These are phyloP conservation scores for Eclectus roratus DNA, from an alignment of 2,113 vertebrate genomes.

Conservation along the genomic window DNA sequence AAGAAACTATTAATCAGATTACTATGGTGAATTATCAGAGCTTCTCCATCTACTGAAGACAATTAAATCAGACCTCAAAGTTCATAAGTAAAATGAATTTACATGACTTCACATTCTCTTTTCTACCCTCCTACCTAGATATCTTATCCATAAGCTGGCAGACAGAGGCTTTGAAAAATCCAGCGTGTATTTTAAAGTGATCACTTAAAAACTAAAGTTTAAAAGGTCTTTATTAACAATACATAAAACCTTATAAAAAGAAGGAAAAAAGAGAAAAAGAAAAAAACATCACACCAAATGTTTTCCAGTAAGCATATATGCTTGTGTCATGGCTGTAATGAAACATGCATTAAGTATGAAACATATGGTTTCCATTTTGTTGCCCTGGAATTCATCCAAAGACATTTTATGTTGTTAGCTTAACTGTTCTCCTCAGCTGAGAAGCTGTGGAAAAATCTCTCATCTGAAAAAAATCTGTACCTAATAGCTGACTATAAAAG, in stretches of 20 bases:
- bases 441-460: constrained; percentile 53
- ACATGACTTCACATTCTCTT: not conserved
- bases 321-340: constrained; percentile 24
- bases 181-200: not conserved
- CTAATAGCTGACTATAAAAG: constrained; percentile 15
- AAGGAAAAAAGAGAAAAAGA: not conserved
- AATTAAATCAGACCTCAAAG: not conserved
- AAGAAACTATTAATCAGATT: not conserved
- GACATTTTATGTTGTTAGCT: constrained; percentile 61
- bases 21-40: not conserved
- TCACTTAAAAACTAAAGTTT: not conserved
- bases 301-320: constrained; percentile 13
- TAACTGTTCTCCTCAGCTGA: constrained; percentile 50
- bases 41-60: not conserved
- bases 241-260: not conserved
- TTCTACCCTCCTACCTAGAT: not conserved
- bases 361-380: constrained; percentile 66
- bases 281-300: not conserved
- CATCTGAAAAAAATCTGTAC: constrained; percentile 60
- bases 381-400: constrained; percentile 52
- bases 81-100: not conserved
- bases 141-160: not conserved
- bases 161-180: not conserved
- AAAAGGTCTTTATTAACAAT: not conserved
- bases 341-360: constrained; percentile 57